Conservation (phyloP, 2,797 vertebrate species). For the Limosa lapponica region DNA sequence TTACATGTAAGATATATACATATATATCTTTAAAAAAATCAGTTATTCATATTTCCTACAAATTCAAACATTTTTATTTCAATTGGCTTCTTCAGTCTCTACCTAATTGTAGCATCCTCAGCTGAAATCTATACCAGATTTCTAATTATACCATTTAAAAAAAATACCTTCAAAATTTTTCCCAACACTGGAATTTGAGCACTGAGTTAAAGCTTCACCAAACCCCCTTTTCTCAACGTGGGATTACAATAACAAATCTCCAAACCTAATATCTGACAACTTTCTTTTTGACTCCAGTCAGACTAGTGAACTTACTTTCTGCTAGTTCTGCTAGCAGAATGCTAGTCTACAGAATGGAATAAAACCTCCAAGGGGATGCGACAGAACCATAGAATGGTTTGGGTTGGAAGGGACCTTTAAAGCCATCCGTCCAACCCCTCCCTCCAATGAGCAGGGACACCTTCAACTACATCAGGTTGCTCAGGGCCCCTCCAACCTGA, state of each 20-base stretch:
- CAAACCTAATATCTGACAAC: background rate
- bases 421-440: background rate
- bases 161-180: background rate
- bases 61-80: background rate
- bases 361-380: background rate
- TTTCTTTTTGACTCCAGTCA: background rate
- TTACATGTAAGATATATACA: background rate
- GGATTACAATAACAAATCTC: background rate
- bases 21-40: background rate
- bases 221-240: background rate
- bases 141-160: background rate
- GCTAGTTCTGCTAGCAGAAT: background rate
- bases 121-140: background rate
- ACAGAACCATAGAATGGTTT: background rate
- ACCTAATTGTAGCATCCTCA: background rate
- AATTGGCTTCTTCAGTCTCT: background rate
- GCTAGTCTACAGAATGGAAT: background rate
- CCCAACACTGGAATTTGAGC: background rate
- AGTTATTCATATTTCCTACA: background rate
- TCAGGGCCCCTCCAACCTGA: background rate
- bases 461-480: background rate
- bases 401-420: background rate
- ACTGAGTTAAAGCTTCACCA: background rate
- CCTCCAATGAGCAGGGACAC: background rate
- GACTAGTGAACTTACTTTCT: background rate